phyloP scores from a whole-genome alignment of 1,140 invertebrate genomes.

The Drepana arcuata region DNA sequence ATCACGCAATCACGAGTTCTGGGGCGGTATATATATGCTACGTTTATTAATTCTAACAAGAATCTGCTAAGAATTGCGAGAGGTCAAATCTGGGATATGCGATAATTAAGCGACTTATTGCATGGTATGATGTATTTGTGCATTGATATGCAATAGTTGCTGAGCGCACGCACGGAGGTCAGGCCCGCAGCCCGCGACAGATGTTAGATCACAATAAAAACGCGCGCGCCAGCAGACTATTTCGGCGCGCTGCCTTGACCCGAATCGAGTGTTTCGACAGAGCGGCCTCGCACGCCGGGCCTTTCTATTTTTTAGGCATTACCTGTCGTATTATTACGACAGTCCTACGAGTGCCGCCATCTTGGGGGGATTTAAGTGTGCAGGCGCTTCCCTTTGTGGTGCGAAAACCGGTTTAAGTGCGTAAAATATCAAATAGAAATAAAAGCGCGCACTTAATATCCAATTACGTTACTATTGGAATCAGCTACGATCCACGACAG shows the following conservation, averaged over 20 bases:
- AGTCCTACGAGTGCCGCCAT: slow-evolving; percentile 52
- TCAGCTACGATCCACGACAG: no score
- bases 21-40: no score
- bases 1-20: no score
- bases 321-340: slow-evolving; percentile 69
- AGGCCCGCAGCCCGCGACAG: slow-evolving; percentile 40
- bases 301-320: slow-evolving; percentile 72
- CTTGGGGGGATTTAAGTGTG: slow-evolving; percentile 48
- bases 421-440: slow-evolving; percentile 29
- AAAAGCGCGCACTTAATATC: slow-evolving; percentile 3
- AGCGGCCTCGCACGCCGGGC: slow-evolving; percentile 68
- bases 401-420: slow-evolving; percentile 27
- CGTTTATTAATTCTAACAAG: no score
- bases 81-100: no score
- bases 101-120: no score
- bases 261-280: slow-evolving; percentile 66
- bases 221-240: slow-evolving; percentile 62
- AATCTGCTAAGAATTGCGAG: no score
- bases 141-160: no score
- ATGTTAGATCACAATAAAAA: slow-evolving; percentile 70
- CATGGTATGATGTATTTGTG: no score
- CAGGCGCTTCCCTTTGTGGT: slow-evolving; percentile 26
- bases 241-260: slow-evolving; percentile 70
- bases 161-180: slow-evolving; percentile 20
- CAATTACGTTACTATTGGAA: neutral